Conservation (phyloP, 2,797 vertebrate genomes). For the Malurus splendens region DNA sequence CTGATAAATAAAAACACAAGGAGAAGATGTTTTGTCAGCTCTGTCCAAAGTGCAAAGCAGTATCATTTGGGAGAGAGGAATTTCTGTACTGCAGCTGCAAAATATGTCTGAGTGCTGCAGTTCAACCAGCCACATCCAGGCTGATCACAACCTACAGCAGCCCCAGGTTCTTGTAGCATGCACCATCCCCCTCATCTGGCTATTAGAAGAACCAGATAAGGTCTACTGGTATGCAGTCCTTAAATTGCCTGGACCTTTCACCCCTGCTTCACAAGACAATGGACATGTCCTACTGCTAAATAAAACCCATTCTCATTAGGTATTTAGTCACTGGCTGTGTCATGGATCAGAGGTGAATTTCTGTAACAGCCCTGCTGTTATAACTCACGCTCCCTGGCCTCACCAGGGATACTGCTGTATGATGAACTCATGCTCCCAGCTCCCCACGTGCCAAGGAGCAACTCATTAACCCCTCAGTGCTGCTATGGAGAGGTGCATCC, state of each 20-base stretch:
- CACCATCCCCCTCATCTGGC: conserved; percentile 45
- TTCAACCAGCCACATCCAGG: background rate
- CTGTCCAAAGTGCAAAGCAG: background rate
- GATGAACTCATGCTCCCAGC: background rate
- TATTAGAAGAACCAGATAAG: conserved; percentile 18
- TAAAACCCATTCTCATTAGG: background rate
- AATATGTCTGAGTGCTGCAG: background rate
- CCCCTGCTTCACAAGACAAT: background rate
- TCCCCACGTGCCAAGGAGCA: background rate
- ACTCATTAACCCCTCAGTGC: background rate
- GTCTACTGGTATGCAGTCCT: conserved; percentile 51
- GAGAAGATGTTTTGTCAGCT: background rate
- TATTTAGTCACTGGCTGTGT: background rate
- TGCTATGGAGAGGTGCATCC: rapidly evolving
- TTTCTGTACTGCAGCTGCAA: background rate
- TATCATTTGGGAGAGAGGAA: background rate
- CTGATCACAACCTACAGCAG: background rate
- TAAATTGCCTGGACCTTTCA: background rate
- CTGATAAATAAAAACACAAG: conserved; percentile 60
- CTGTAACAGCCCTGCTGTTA: background rate
- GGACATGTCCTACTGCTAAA: rapidly evolving
- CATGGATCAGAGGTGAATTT: background rate
- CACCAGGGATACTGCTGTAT: rapidly evolving
- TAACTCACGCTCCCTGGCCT: background rate
- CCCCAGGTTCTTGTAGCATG: conserved; percentile 38